A percentile compares a stretch with the other conserved stretches of the same genome.
phyloP scores from a whole-genome alignment of 1,140 invertebrate species.

The Pachypsylla venusta region DNA sequence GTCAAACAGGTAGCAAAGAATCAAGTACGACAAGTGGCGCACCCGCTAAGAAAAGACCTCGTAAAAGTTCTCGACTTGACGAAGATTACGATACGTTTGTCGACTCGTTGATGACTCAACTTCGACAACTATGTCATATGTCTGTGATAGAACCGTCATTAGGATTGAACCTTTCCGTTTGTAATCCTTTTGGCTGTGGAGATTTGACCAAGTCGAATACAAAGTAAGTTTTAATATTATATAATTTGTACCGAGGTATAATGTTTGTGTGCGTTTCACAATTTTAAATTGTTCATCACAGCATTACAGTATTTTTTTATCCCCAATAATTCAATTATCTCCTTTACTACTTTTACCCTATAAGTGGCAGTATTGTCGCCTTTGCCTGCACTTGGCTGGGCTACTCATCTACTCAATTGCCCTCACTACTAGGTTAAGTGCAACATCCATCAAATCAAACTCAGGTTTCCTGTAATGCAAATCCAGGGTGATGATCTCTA shows the following conservation, averaged over 20 bases:
- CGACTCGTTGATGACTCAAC: conserved; percentile 69
- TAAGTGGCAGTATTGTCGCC: no score
- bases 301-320: no score
- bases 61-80: conserved; percentile 47
- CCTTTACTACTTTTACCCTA: no score
- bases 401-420: no score
- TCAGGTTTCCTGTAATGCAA: no score
- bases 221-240: conserved; percentile 36
- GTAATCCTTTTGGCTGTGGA: conserved; percentile 63
- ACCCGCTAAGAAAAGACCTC: conserved; percentile 58
- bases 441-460: no score
- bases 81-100: conserved; percentile 85
- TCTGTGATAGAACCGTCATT: conserved; percentile 76
- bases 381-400: no score
- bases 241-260: conserved; percentile 1
- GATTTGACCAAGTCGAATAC: conserved; percentile 53
- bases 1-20: conserved; percentile 40
- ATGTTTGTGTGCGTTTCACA: background rate
- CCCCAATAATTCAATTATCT: no score
- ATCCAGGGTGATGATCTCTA: no score
- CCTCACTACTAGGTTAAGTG: no score
- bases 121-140: conserved; percentile 67
- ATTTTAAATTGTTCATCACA: no score
- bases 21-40: conserved; percentile 29
- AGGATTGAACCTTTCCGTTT: conserved; percentile 62